Evolutionary conservation across 2,797 vertebrate genomes (phyloP), one percentile per base, ranked within the genome.

Genomic region (Sebastes miniatus): DNA sequence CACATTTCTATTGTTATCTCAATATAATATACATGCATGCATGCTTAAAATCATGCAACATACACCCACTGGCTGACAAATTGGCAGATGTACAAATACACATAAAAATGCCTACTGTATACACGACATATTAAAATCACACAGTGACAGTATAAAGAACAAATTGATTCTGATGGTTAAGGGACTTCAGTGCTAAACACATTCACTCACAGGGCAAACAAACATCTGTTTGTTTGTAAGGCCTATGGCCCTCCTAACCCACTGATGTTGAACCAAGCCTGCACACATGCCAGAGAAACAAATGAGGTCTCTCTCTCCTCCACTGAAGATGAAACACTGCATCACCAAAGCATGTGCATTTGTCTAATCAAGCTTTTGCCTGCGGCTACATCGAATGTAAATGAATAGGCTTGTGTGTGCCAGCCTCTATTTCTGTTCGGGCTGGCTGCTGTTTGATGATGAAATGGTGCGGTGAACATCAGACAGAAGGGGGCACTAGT

Each of bases 401-500:
- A 95, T 93, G 92, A 94, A 93, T 76, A 91, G 77, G 89, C 79
- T 77, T 52, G 88, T 84, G 89, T 87, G 91, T 92, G 93, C 92
- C 93, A 93, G 87, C 90, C 87, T 89, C 90, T 92, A 92, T 94
- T 93, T 93, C 83, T 90, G 90, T 88, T 91, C 87, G 83, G 77
- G 75, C 81, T 83, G 86, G 64, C 85, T 79, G 79, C 72, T 61
- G 85, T 86, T 86, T 90, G 92, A 91, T 90, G 91, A 91, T 85
- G 89, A 91, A 91, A 91, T 77, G 69, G 59, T 95, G 96, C 94
- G 92, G 91, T 95, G 94, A 88, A 85, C 81, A 8, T 81, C 3
- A 87, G 70, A 69, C 95, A 96, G 84, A 96, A 97, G 98, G 97
- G 98, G 98, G 98, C 98, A 99, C 97, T 97, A 95, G 98, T 98